phyloP scores from a whole-genome alignment of 2,888 invertebrate genomes.

The Elmis aenea region DNA sequence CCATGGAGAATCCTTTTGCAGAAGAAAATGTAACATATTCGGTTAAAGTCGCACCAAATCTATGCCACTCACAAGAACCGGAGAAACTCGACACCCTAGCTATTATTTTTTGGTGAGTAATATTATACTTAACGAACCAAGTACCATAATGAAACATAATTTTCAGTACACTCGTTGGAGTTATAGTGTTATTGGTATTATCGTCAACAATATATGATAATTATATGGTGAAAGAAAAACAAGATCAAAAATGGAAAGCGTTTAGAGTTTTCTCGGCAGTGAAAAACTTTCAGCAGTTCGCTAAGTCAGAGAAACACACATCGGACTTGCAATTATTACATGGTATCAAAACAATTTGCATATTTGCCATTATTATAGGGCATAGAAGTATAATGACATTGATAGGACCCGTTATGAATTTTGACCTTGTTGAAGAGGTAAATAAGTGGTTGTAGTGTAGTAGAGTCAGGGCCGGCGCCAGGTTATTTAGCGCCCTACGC shows the following conservation, averaged over 20 bases:
- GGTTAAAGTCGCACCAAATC: constrained; percentile 36
- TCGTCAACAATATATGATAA: constrained; percentile 40
- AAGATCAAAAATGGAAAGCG: too few relatives aligned
- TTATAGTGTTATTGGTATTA: constrained; percentile 36
- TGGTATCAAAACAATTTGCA: constrained; percentile 55
- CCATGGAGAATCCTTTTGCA: constrained; percentile 34
- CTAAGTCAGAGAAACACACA: constrained; percentile 43
- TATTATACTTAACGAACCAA: too few relatives aligned
- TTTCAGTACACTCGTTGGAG: constrained; percentile 35
- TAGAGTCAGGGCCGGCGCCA: too few relatives aligned
- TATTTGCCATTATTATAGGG: constrained; percentile 53
- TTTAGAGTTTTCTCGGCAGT: constrained; percentile 41
- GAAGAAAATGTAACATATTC: constrained; percentile 33
- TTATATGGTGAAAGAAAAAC: too few relatives aligned
- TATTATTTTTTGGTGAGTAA: constrained; percentile 43
- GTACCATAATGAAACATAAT: too few relatives aligned
- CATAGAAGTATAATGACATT: constrained; percentile 54
- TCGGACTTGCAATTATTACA: constrained; percentile 52
- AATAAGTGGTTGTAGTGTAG: too few relatives aligned
- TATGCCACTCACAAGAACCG: constrained; percentile 36
- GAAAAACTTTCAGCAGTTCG: constrained; percentile 43
- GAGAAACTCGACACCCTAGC: constrained; percentile 34
- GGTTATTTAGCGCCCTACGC: too few relatives aligned
- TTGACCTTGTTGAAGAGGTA: constrained; percentile 53
- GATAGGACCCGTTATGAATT: constrained; percentile 54